Evolutionary conservation across 2,113 vertebrate species (phyloP).

Genomic region (Echinops telfairi): DNA sequence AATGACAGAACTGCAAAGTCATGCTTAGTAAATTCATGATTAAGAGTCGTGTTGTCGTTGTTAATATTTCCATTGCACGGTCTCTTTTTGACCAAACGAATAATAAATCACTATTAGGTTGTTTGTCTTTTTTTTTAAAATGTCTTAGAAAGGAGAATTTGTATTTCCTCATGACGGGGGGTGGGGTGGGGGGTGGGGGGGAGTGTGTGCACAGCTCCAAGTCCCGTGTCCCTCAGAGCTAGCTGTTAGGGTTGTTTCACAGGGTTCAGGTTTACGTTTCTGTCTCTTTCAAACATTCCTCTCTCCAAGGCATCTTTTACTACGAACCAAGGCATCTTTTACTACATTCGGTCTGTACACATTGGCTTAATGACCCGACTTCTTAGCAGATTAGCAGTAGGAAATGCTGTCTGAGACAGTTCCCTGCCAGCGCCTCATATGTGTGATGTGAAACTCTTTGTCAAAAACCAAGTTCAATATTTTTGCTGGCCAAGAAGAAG

Average conservation of each 20-base stretch:
- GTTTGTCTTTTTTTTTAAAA: not conserved
- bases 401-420: slow-evolving; percentile 70
- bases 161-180: not conserved
- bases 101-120: not conserved
- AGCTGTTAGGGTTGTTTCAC: not conserved
- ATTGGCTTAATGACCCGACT: slow-evolving; percentile 36
- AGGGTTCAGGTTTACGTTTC: not conserved
- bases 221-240: not conserved
- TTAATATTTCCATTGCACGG: not conserved
- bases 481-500: slow-evolving; percentile 53
- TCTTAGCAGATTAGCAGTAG: slow-evolving; percentile 64
- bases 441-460: slow-evolving; percentile 48
- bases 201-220: not conserved
- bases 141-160: slow-evolving; percentile 1
- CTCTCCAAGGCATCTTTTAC: slow-evolving; percentile 29
- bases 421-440: not conserved
- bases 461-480: not conserved
- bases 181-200: not conserved
- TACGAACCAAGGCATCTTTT: slow-evolving; percentile 27
- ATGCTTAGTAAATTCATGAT: not conserved
- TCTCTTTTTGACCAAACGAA: too few species aligned
- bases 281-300: not conserved
- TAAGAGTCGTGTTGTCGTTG: not conserved
- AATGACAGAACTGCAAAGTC: not conserved
- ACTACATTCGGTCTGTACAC: slow-evolving; percentile 9